phyloP scores from a whole-genome alignment of 35 echinoderm and acorn worm species.

The Strongylocentrotus purpuratus region DNA sequence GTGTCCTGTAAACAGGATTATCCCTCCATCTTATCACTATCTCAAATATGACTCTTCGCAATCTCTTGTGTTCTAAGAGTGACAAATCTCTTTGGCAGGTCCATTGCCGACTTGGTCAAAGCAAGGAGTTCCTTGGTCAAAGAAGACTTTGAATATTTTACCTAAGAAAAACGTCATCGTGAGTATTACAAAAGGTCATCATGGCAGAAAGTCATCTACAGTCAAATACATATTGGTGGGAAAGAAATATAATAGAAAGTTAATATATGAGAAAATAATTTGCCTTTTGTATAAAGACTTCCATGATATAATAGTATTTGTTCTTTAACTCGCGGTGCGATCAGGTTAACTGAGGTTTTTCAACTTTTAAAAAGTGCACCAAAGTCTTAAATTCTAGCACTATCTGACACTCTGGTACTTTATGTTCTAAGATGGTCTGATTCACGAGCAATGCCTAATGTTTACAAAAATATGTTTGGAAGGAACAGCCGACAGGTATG shows the following conservation, averaged over 20 bases:
- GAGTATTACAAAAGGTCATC: no score
- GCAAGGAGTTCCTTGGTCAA: background rate
- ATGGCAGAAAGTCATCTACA: no score
- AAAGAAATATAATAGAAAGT: no score
- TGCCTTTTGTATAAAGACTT: no score
- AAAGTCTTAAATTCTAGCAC: background rate
- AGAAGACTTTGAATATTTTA: no score
- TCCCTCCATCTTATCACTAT: background rate
- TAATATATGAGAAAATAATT: no score
- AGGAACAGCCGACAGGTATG: background rate
- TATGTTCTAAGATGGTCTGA: background rate
- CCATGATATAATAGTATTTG: no score
- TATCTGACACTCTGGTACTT: background rate
- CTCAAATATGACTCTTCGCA: background rate
- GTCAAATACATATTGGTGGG: no score
- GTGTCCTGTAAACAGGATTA: background rate
- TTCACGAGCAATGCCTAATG: background rate
- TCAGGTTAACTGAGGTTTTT: constrained; percentile 4
- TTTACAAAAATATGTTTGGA: background rate
- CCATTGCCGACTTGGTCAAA: background rate
- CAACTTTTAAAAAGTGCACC: background rate
- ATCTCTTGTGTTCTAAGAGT: background rate
- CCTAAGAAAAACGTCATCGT: no score
- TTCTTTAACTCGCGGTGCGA: background rate
- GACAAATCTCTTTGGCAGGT: constrained; percentile 1